Evolutionary conservation across 2,888 invertebrate genomes (phyloP), one percentile per base, ranked within the genome.

Genomic region (Geotrupes spiniger): DNA sequence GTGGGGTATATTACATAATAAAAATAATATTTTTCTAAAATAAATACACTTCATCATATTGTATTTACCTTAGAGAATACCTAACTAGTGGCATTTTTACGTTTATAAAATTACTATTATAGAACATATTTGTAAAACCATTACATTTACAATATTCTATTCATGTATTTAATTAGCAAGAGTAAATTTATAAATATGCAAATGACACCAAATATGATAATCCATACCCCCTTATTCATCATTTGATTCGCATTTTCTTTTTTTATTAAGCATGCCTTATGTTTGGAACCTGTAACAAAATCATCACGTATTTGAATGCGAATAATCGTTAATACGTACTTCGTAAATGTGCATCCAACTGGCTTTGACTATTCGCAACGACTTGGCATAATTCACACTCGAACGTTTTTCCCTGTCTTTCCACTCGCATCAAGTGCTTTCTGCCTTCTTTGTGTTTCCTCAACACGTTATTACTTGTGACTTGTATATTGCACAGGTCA

Each of bases 341-440:
- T 51, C 63, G 67, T 25, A 72, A 53, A 57, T 73, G 73, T 42
- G 70, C 68, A 46, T 72, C 68, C 3, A 73, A 59, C 57, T 73
- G 73, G 44, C 63, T 69, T 59, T 72, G 69, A 54, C 72, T 71
- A 52, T 73, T 73, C 11, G 72, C 70, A 14, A 61, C 63, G 43
- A 72, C 58, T 28, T 71, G 64, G 50, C 73, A 73, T 21, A 72
- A 50, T 16, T 72, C 67, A 58, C 73, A 73, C 46, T 60, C 59
- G 55, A 70, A 72, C 10, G 63, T 65, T 60, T 72, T 72, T 3
- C 71, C 71, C 51, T 65, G 61, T 27, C 71, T 57, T 57, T 71
- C 68, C 3, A 61, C 61, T 42, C 68, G 63, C 61, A 68, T 63
- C 51, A 63, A 64, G 56, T 73, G 73, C 53, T 66, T 70, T 50